Evolutionary conservation across 2,113 vertebrate genomes (phyloP), one percentile per base, ranked within the genome.

Genomic region (Acinonyx jubatus): DNA sequence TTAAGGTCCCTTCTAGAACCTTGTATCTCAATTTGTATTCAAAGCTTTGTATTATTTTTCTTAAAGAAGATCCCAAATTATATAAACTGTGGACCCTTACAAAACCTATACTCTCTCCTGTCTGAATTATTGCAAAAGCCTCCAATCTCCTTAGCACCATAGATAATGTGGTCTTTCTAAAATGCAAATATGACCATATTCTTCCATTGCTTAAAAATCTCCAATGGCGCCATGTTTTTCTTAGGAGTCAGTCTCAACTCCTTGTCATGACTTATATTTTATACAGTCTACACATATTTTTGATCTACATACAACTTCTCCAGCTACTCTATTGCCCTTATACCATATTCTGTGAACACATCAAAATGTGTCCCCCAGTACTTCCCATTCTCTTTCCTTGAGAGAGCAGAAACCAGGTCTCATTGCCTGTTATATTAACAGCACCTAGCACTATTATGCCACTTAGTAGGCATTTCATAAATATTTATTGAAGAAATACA

Each of bases 401-500:
- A 82, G 5, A 92, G 8, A 95, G 11, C 18, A 88, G 52, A 94
- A 96, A 36, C 19, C 15, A 45, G 36, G 61, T 52, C 45, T 29
- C 74, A 12, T 31, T 95, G 87, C 31, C 48, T 88, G 21, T 93
- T 94, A 90, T 88, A 92, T 61, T 25, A 19, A 15, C 29, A 93
- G 48, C 7, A 89, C 71, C 14, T 25, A 73, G 41, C 73, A 93
- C 15, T 50, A 84, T 5, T 91, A 29, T 45, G 29, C 91, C 86
- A 91, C 74, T 91, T 95, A 95, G 82, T 36, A 93, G 69, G 65
- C 1, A 92, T n/a, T 95, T 89, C 16, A 95, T 92, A 90, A 97
- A 68, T 92, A 95, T 92, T 95, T 73, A 78, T 45, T 84, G 18
- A 81, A 95, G n/a, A 10, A 93, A 76, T 82, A 92, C 33, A 85